These are phyloP conservation scores for Carapus acus DNA, from an alignment of 2,797 vertebrate genomes.

Conservation along the genomic window DNA sequence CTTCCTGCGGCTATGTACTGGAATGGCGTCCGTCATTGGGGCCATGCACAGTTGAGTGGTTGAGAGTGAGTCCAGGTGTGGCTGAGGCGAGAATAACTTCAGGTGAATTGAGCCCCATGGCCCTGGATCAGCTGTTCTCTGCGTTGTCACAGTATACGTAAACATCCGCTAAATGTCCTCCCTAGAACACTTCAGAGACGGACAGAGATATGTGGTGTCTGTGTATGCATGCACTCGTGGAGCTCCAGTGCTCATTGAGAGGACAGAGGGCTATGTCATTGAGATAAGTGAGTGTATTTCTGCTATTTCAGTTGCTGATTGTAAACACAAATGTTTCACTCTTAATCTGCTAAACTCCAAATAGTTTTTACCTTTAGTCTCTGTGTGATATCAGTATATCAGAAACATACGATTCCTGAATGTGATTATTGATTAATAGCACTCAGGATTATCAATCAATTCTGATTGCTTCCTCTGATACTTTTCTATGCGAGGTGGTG, in stretches of 20 bases:
- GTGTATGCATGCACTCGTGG: slow-evolving; percentile 58
- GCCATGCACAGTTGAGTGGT: slow-evolving; percentile 48
- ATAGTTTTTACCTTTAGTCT: no score
- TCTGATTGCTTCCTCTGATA: no score
- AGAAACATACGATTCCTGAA: no score
- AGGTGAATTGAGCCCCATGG: slow-evolving; percentile 36
- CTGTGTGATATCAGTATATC: no score
- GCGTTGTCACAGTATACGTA: neutral
- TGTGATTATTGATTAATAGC: no score
- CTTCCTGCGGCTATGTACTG: slow-evolving; percentile 68
- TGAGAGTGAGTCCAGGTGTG: slow-evolving; percentile 42
- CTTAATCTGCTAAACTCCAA: no score
- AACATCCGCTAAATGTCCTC: neutral
- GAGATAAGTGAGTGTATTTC: slow-evolving; percentile 67
- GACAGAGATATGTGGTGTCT: slow-evolving; percentile 60
- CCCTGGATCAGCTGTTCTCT: neutral
- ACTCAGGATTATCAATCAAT: no score
- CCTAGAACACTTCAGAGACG: slow-evolving; percentile 46
- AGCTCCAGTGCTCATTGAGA: slow-evolving; percentile 51
- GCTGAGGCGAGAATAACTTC: slow-evolving; percentile 39
- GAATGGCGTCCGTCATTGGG: slow-evolving; percentile 59
- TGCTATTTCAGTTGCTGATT: no score
- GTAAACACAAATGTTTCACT: no score
- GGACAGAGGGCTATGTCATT: slow-evolving; percentile 53
- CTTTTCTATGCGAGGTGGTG: no score